phyloP scores from a whole-genome alignment of 2,113 vertebrate genomes.

The Saccopteryx bilineata region DNA sequence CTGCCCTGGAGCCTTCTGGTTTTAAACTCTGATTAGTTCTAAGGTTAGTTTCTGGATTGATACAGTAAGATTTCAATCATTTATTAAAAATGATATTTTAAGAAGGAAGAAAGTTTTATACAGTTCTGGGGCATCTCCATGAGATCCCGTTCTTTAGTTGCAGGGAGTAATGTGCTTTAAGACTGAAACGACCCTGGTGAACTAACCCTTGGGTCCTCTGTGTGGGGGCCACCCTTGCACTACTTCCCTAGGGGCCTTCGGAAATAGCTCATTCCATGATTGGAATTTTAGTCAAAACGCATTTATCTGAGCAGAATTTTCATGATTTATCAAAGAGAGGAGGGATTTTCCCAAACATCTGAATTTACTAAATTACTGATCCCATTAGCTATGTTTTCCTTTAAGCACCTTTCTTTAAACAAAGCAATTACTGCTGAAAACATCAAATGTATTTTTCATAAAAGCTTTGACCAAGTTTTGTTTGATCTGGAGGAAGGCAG shows the following conservation, averaged over 20 bases:
- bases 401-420: slow-evolving; percentile 75
- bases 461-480: slow-evolving; percentile 80
- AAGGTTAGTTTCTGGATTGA: slow-evolving; percentile 62
- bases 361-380: slow-evolving; percentile 80
- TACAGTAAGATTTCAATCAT: slow-evolving; percentile 33
- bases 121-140: neutral
- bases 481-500: slow-evolving; percentile 81
- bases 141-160: neutral
- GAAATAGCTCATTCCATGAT: slow-evolving; percentile 80
- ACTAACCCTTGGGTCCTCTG: neutral
- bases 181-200: slow-evolving; percentile 57
- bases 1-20: slow-evolving; percentile 21
- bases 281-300: slow-evolving; percentile 85
- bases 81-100: slow-evolving; percentile 58
- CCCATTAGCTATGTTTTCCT: slow-evolving; percentile 68
- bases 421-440: slow-evolving; percentile 74
- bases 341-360: slow-evolving; percentile 83
- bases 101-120: slow-evolving; percentile 53
- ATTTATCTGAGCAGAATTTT: slow-evolving; percentile 84
- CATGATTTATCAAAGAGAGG: slow-evolving; percentile 83
- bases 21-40: slow-evolving; percentile 58
- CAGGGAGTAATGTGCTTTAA: slow-evolving; percentile 33
- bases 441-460: slow-evolving; percentile 71
- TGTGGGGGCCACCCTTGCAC: slow-evolving; percentile 28
- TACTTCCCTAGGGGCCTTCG: slow-evolving; percentile 60